These are phyloP conservation scores for Syrrhaptes paradoxus DNA, from an alignment of 2,113 vertebrate genomes.

Conservation along the genomic window DNA sequence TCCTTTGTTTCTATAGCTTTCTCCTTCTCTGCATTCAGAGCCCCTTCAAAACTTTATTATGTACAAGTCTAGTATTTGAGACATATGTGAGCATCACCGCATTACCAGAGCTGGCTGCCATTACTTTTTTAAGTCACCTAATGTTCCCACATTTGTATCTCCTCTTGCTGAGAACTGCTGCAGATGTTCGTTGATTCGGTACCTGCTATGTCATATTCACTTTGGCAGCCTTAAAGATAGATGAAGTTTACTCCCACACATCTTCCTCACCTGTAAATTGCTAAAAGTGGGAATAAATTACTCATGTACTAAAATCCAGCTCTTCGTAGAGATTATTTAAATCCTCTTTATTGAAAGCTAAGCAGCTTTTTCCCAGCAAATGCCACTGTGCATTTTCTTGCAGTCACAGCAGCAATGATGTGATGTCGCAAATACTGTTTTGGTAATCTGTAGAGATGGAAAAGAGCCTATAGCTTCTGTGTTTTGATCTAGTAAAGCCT, in stretches of 20 bases:
- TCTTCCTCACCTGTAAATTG: neutral
- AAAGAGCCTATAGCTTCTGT: neutral
- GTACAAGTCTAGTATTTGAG: neutral
- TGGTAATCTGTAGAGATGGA: neutral
- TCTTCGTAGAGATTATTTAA: neutral
- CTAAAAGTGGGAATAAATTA: neutral
- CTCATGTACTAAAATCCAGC: neutral
- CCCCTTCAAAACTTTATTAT: neutral
- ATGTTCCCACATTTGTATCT: neutral
- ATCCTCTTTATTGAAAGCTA: neutral
- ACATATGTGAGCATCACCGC: neutral
- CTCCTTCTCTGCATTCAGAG: neutral
- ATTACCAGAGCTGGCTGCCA: neutral
- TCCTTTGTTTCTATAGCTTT: slow-evolving; percentile 3
- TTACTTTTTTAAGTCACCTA: neutral
- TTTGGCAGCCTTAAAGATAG: neutral
- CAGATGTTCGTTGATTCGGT: neutral
- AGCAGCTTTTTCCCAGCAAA: neutral
- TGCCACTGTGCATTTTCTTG: neutral
- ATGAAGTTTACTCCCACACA: neutral
- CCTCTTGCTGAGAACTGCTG: neutral
- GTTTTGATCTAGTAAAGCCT: neutral
- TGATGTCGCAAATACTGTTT: neutral
- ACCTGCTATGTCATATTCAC: neutral
- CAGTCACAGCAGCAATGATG: accelerated